Conservation (phyloP, 2,888 invertebrate genomes). For the Meteorus cinctellus region DNA sequence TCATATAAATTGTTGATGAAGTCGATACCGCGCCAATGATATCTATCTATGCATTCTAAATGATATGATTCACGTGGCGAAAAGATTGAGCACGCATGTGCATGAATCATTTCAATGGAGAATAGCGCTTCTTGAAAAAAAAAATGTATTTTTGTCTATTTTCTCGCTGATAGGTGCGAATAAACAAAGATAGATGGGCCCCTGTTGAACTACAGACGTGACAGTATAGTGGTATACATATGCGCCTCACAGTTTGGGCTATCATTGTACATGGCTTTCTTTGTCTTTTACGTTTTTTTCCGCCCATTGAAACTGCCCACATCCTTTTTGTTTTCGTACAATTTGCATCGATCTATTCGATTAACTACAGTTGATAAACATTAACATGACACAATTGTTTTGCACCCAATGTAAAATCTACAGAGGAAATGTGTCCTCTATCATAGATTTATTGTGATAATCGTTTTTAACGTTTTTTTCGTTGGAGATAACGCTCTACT, state of each 20-base stretch:
- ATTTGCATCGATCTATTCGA: constrained; percentile 26
- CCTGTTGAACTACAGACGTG: constrained; percentile 33
- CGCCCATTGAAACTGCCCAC: not conserved
- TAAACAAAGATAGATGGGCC: constrained; percentile 9
- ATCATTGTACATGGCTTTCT: constrained; percentile 14
- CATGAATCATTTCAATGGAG: not conserved
- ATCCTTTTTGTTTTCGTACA: constrained; percentile 6
- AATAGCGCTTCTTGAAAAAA: not conserved
- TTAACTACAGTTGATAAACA: constrained; percentile 27
- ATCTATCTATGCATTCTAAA: not conserved
- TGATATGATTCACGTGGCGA: not conserved
- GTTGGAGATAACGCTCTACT: not conserved
- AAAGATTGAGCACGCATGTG: not conserved
- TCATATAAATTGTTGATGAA: constrained; percentile 3
- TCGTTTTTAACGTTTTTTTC: constrained; percentile 13
- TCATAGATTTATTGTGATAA: constrained; percentile 9
- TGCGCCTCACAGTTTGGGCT: constrained; percentile 19
- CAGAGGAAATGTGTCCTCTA: not conserved
- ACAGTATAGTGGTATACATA: constrained; percentile 17
- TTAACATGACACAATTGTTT: constrained; percentile 13
- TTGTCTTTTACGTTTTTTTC: not conserved
- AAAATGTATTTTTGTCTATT: not conserved
- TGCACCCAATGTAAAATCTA: constrained; percentile 14
- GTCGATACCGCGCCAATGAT: not conserved
- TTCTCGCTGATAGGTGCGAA: not conserved